A percentile compares a stretch with the other conserved stretches of the same genome.
These are phyloP conservation scores for Scarus forsteni DNA, from an alignment of 2,797 vertebrate genomes.

Conservation along the genomic window DNA sequence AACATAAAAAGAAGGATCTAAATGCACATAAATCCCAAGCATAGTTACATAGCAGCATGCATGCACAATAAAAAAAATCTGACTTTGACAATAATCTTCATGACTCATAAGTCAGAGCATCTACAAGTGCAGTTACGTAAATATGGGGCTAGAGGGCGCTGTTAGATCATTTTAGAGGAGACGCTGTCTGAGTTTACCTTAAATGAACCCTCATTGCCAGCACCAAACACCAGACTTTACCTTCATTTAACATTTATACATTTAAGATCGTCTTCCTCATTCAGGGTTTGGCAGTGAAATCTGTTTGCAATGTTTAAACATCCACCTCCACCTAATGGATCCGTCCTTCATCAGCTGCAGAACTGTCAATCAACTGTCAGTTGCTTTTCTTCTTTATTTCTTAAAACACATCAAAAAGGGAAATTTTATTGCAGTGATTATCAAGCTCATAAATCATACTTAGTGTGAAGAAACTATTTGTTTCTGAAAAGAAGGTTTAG, in stretches of 20 bases:
- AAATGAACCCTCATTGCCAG: slow-evolving; percentile 52
- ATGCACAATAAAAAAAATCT: slow-evolving; percentile 8
- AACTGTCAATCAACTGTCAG: slow-evolving; percentile 30
- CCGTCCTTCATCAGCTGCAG: slow-evolving; percentile 71
- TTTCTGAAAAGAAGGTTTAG: slow-evolving; percentile 39
- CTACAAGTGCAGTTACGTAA: slow-evolving; percentile 69
- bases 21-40: slow-evolving; percentile 7
- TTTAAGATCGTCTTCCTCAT: slow-evolving; percentile 38
- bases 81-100: too few relatives aligned
- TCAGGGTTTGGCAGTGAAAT: slow-evolving; percentile 51
- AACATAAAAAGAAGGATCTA: too few relatives aligned
- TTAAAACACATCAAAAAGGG: slow-evolving; percentile 42
- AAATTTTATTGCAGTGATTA: slow-evolving; percentile 35
- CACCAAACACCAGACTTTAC: slow-evolving; percentile 65
- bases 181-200: slow-evolving; percentile 41
- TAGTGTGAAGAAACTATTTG: slow-evolving; percentile 29
- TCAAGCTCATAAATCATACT: slow-evolving; percentile 31
- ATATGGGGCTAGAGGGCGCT: slow-evolving; percentile 48
- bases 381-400: slow-evolving; percentile 41
- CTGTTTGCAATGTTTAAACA: slow-evolving; percentile 47
- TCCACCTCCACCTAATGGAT: slow-evolving; percentile 59
- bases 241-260: slow-evolving; percentile 18
- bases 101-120: slow-evolving; percentile 26
- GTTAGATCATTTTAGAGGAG: slow-evolving; percentile 32
- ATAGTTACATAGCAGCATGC: slow-evolving; percentile 15